A percentile compares a stretch with the other conserved stretches of the same genome.
Evolutionary conservation across 2,113 vertebrate genomes (phyloP).

Genomic region (Pipra filicauda): DNA sequence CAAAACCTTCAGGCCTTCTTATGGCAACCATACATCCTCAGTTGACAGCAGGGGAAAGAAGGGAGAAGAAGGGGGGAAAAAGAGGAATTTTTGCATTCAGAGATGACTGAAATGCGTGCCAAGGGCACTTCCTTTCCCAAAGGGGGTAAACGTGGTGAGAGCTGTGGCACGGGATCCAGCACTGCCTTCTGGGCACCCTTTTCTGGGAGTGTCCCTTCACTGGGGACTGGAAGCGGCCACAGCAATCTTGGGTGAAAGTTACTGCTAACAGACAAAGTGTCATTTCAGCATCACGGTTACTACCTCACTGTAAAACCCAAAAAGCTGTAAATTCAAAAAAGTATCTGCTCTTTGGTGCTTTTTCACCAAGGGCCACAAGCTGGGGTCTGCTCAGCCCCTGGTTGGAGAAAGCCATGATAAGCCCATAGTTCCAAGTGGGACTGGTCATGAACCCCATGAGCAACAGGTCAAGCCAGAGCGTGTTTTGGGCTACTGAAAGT

Average conservation of each 20-base stretch:
- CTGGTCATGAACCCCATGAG: fast-evolving
- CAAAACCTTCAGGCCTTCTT: background rate
- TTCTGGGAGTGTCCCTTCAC: background rate
- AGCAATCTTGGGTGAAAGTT: background rate
- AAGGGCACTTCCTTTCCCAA: background rate
- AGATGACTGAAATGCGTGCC: background rate
- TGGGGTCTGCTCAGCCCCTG: fast-evolving
- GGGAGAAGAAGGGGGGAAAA: background rate
- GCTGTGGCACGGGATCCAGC: background rate
- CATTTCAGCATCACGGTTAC: background rate
- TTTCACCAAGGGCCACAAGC: fast-evolving
- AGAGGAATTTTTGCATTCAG: constrained; percentile 24
- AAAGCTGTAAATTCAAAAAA: background rate
- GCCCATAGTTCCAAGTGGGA: background rate
- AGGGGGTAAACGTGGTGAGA: background rate
- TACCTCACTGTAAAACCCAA: background rate
- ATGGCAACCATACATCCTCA: background rate
- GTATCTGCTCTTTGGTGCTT: background rate
- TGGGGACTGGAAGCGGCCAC: fast-evolving
- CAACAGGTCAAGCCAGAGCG: fast-evolving
- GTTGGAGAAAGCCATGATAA: fast-evolving
- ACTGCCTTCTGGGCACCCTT: background rate
- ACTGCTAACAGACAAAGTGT: background rate
- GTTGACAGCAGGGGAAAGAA: background rate
- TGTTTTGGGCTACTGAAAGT: background rate